phyloP scores from a whole-genome alignment of 2,888 invertebrate species.

The Adelognathus sp. region DNA sequence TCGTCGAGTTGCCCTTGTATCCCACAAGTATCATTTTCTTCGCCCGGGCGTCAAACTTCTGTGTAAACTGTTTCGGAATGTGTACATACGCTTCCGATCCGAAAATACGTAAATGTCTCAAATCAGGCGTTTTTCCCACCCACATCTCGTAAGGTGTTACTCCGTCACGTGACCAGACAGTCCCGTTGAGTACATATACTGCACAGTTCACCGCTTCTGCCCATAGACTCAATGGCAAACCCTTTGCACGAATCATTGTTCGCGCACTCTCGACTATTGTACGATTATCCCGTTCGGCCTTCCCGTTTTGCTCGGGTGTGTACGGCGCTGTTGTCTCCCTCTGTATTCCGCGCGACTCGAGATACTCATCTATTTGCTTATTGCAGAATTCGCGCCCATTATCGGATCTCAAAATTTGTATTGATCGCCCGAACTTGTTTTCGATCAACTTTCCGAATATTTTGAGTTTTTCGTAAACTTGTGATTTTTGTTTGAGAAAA shows the following conservation, averaged over 20 bases:
- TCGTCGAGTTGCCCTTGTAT: too few relatives aligned
- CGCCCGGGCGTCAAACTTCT: too few relatives aligned
- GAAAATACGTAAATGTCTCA: too few relatives aligned
- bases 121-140: too few relatives aligned
- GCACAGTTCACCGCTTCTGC: neutral
- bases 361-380: neutral
- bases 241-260: too few relatives aligned
- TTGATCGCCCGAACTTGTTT: conserved; percentile 50
- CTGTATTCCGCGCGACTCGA: conserved; percentile 3
- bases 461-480: conserved; percentile 60
- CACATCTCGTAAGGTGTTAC: too few relatives aligned
- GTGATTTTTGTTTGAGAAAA: conserved; percentile 62
- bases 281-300: conserved; percentile 19
- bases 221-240: too few relatives aligned
- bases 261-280: neutral
- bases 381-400: conserved; percentile 15
- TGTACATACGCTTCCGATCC: too few relatives aligned
- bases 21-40: too few relatives aligned
- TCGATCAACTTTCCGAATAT: conserved; percentile 58
- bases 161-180: too few relatives aligned
- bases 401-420: conserved; percentile 25
- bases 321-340: conserved; percentile 25
- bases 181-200: too few relatives aligned
- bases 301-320: conserved; percentile 35
- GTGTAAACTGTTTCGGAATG: too few relatives aligned